Percentiles rank a stretch among this genome's conserved stretches.
These are phyloP conservation scores for Melitaea athalia DNA, from an alignment of 2,888 invertebrate species.

Conservation along the genomic window DNA sequence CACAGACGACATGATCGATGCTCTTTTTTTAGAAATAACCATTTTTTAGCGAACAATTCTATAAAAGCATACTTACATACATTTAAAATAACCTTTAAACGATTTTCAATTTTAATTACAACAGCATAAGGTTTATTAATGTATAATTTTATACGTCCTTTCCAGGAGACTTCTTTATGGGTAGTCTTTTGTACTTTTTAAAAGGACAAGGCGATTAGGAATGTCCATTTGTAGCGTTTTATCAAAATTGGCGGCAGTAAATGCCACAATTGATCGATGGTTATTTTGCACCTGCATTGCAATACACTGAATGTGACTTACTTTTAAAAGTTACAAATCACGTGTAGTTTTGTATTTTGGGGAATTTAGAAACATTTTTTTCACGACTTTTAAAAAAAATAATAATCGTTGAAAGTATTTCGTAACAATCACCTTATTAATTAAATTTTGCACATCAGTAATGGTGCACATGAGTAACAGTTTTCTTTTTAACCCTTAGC, in stretches of 20 bases:
- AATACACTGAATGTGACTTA: not conserved
- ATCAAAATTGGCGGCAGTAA: constrained; percentile 59
- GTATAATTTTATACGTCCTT: not conserved
- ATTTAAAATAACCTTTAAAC: not conserved
- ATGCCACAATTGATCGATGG: constrained; percentile 76
- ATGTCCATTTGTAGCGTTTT: constrained; percentile 74
- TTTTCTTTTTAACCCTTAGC: too few species aligned
- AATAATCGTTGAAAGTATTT: too few species aligned
- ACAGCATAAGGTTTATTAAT: not conserved
- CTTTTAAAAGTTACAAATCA: not conserved
- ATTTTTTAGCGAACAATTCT: constrained; percentile 27
- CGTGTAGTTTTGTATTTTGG: not conserved
- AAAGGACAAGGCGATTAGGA: constrained; percentile 74
- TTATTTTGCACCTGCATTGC: constrained; percentile 62
- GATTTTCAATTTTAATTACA: constrained; percentile 32
- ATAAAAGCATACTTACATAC: not conserved
- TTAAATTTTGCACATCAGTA: too few species aligned
- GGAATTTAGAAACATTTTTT: too few species aligned
- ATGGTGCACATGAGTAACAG: too few species aligned
- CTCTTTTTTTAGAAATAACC: constrained; percentile 53
- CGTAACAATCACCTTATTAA: too few species aligned
- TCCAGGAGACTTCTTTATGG: constrained; percentile 28
- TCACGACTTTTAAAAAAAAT: too few species aligned
- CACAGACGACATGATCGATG: constrained; percentile 68
- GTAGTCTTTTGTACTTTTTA: constrained; percentile 67